These are phyloP conservation scores for Dysmachus trigonus DNA, from an alignment of 2,888 invertebrate species.

Conservation along the genomic window DNA sequence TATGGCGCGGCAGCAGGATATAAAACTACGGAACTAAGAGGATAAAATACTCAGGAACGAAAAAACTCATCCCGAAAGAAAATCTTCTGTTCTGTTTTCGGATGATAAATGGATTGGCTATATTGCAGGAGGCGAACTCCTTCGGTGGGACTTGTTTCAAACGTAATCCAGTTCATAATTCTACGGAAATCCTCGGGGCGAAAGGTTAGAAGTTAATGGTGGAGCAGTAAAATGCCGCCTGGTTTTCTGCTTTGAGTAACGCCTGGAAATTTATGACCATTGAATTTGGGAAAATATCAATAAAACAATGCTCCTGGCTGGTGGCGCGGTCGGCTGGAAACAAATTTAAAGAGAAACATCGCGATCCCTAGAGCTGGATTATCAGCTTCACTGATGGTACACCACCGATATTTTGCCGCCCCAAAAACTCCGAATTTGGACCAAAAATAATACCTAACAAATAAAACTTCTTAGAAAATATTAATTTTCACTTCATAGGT, in stretches of 20 bases:
- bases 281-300: constrained; percentile 7
- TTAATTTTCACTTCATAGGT: too few species aligned
- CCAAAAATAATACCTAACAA: too few species aligned
- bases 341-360: background rate
- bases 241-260: background rate
- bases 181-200: constrained; percentile 15
- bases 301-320: background rate
- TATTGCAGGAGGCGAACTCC: constrained; percentile 27
- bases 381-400: too few species aligned
- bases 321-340: too few species aligned
- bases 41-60: background rate
- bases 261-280: background rate
- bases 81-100: constrained; percentile 35
- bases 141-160: constrained; percentile 10
- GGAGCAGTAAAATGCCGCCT: background rate
- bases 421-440: too few species aligned
- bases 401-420: too few species aligned
- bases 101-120: constrained; percentile 40
- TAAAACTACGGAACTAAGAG: constrained; percentile 37
- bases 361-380: background rate
- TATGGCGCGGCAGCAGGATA: constrained; percentile 34
- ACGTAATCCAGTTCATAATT: constrained; percentile 35
- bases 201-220: constrained; percentile 32
- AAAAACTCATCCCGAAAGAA: background rate
- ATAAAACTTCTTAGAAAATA: too few species aligned